These are phyloP conservation scores for Odontocerum albicorne DNA, from an alignment of 2,888 invertebrate species.

Conservation along the genomic window DNA sequence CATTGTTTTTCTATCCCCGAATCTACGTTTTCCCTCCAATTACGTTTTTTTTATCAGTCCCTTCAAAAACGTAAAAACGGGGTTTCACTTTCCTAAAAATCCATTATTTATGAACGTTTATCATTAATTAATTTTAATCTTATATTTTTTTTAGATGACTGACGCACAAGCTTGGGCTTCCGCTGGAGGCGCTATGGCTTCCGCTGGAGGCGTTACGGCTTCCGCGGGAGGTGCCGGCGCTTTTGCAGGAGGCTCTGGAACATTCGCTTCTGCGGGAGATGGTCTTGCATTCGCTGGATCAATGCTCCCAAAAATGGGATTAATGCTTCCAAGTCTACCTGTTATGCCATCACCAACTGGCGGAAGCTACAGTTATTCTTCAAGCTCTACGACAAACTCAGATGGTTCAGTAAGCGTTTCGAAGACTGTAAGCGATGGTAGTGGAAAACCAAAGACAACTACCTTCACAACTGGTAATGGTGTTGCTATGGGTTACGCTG, in stretches of 20 bases:
- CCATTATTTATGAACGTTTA: too few relatives aligned
- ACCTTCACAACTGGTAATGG: constrained; percentile 32
- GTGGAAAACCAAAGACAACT: constrained; percentile 27
- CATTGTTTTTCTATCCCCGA: too few relatives aligned
- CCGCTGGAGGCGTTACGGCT: neutral
- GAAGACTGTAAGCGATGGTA: constrained; percentile 17
- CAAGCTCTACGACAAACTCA: constrained; percentile 7
- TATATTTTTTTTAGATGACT: too few relatives aligned
- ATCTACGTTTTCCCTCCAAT: too few relatives aligned
- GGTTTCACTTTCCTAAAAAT: too few relatives aligned
- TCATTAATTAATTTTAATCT: too few relatives aligned
- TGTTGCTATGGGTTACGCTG: constrained; percentile 19
- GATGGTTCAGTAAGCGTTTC: constrained; percentile 23
- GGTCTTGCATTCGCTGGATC: constrained; percentile 1
- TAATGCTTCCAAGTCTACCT: neutral
- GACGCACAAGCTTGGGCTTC: neutral
- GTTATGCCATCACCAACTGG: neutral
- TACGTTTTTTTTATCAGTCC: too few relatives aligned
- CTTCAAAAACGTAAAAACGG: too few relatives aligned
- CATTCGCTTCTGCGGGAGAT: neutral
- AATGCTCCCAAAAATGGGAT: neutral
- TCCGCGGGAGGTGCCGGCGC: constrained; percentile 1
- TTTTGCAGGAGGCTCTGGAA: neutral
- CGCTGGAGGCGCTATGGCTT: neutral
- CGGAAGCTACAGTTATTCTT: constrained; percentile 6